These are phyloP conservation scores for Phrynosoma blainvillii DNA, from an alignment of 2,113 vertebrate species.

Conservation along the genomic window DNA sequence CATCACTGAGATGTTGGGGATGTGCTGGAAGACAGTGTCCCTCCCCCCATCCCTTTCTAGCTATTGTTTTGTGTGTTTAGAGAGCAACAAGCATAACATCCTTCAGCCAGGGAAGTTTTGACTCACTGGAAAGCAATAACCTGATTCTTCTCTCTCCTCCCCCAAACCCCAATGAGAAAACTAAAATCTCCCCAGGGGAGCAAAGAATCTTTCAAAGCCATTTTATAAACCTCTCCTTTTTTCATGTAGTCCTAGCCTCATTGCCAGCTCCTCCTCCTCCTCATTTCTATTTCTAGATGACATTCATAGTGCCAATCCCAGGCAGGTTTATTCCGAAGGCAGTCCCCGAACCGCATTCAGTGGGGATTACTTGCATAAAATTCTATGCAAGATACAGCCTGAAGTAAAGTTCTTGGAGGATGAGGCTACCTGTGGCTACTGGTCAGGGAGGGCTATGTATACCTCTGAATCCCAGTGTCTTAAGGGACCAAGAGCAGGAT, in stretches of 20 bases:
- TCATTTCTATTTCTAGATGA: not conserved
- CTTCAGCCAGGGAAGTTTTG: not conserved
- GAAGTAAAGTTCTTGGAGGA: not conserved
- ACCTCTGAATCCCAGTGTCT: too few species aligned
- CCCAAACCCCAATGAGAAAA: not conserved
- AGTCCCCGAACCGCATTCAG: not conserved
- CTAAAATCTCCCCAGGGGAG: not conserved
- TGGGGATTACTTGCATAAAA: not conserved
- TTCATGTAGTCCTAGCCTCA: not conserved
- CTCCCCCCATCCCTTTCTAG: not conserved
- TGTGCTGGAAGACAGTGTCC: not conserved
- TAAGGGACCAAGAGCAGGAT: too few species aligned
- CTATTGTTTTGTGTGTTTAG: not conserved
- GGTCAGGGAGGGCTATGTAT: too few species aligned
- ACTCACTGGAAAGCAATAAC: slow-evolving; percentile 6
- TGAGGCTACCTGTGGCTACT: not conserved
- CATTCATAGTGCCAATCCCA: too few species aligned
- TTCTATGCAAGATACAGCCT: too few species aligned
- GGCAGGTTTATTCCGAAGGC: not conserved
- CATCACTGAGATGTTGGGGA: not conserved
- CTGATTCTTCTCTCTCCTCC: too few species aligned
- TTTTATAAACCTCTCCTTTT: not conserved
- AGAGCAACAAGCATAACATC: not conserved
- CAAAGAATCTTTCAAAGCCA: not conserved
- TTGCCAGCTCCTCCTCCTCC: not conserved